phyloP scores from a whole-genome alignment of 2,113 vertebrate species.

The Taxidea taxus region DNA sequence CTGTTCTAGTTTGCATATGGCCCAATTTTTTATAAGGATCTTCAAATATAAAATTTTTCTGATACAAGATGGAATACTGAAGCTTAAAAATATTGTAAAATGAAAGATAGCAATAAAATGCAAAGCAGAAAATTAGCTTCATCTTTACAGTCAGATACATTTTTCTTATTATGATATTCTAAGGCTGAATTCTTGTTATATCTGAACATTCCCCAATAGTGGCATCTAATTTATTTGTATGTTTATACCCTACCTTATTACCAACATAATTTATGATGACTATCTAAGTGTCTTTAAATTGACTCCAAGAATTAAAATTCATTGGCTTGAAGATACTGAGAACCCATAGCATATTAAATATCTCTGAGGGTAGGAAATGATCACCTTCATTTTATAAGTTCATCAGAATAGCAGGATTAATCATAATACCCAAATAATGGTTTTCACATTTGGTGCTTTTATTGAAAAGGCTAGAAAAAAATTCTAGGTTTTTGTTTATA shows the following conservation, averaged over 20 bases:
- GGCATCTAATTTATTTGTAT: constrained; percentile 27
- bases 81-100: constrained; percentile 16
- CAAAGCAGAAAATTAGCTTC: neutral
- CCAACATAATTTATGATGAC: constrained; percentile 38
- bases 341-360: constrained; percentile 8
- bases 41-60: neutral
- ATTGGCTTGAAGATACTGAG: constrained; percentile 42
- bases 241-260: neutral
- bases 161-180: constrained; percentile 1
- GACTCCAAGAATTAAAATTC: constrained; percentile 43
- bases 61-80: neutral
- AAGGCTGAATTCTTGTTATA: constrained; percentile 28
- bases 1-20: neutral
- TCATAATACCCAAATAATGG: constrained; percentile 11
- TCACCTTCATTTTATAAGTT: constrained; percentile 41
- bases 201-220: neutral
- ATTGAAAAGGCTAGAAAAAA: constrained; percentile 29
- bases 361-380: neutral
- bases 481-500: constrained; percentile 39
- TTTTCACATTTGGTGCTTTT: constrained; percentile 11
- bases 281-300: constrained; percentile 29
- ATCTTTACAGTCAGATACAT: neutral
- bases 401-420: constrained; percentile 33
- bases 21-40: neutral
- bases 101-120: constrained; percentile 25